A percentile compares a stretch with the other conserved stretches of the same genome.
These are phyloP conservation scores for Phyllotreta cruciferae DNA, from an alignment of 2,888 invertebrate species.

Conservation along the genomic window DNA sequence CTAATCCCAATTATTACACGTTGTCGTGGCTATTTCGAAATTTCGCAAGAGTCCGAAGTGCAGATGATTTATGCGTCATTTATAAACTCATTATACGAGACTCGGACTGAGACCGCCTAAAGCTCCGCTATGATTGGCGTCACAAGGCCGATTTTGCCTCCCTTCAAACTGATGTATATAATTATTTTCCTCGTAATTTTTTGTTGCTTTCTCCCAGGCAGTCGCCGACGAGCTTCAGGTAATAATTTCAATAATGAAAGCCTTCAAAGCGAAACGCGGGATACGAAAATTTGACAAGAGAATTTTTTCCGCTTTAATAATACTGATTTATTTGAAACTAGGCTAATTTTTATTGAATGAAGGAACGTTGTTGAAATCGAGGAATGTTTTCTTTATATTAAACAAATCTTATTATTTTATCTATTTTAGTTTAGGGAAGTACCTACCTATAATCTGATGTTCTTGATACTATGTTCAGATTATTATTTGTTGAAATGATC, in stretches of 20 bases:
- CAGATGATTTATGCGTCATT: constrained; percentile 62
- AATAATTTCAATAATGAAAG: constrained; percentile 52
- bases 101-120: constrained; percentile 56
- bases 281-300: constrained; percentile 46
- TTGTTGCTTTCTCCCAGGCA: constrained; percentile 44
- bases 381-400: too few species aligned
- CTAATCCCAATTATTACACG: constrained; percentile 53
- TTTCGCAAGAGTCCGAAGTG: constrained; percentile 49
- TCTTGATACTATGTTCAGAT: too few species aligned
- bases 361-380: too few species aligned
- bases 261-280: constrained; percentile 39
- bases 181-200: constrained; percentile 52
- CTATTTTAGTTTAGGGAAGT: too few species aligned
- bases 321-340: constrained; percentile 30
- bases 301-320: constrained; percentile 59
- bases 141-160: constrained; percentile 57
- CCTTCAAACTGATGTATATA: constrained; percentile 55
- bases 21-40: constrained; percentile 43
- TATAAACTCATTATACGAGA: constrained; percentile 63
- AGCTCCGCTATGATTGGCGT: constrained; percentile 59
- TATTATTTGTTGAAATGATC: too few species aligned
- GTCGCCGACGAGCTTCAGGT: constrained; percentile 46
- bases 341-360: constrained; percentile 6
- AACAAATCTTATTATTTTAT: too few species aligned
- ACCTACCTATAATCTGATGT: too few species aligned